Percentiles rank a stretch among this genome's conserved stretches.
Conservation (phyloP, 2,888 invertebrate species). For the Eulithis prunata region DNA sequence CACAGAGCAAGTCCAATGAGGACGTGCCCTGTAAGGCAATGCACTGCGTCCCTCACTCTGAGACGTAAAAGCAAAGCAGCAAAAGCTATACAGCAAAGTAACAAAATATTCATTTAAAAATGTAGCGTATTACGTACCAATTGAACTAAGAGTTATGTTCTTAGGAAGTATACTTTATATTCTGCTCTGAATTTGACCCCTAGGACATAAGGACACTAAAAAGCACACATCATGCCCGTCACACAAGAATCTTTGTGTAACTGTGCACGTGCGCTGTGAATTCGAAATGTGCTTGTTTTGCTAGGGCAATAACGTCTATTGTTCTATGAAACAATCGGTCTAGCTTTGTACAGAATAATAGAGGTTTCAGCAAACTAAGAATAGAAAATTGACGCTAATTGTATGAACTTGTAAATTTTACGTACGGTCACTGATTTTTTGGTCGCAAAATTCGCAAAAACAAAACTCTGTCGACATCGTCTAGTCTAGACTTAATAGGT, state of each 20-base stretch:
- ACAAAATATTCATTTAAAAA: too few species aligned
- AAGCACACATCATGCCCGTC: constrained; percentile 17
- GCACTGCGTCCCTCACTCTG: too few species aligned
- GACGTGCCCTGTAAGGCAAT: too few species aligned
- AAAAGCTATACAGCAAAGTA: too few species aligned
- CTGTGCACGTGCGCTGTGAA: constrained; percentile 23
- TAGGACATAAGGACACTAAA: constrained; percentile 16
- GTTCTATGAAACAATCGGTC: constrained; percentile 25
- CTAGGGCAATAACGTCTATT: constrained; percentile 30
- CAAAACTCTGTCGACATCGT: neutral
- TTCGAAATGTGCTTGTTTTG: constrained; percentile 28
- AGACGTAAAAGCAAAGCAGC: too few species aligned
- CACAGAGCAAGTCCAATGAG: too few species aligned
- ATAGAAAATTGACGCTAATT: constrained; percentile 7
- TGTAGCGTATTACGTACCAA: too few species aligned
- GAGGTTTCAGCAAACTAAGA: constrained; percentile 16
- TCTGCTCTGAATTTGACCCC: constrained; percentile 16
- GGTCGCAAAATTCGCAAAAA: neutral
- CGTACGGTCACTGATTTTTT: neutral
- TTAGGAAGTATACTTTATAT: constrained; percentile 1
- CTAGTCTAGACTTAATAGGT: constrained; percentile 6
- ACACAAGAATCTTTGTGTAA: constrained; percentile 27
- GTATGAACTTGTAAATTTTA: too few species aligned
- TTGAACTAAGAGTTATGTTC: too few species aligned
- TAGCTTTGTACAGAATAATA: constrained; percentile 12